phyloP scores from a whole-genome alignment of 2,888 invertebrate species.

The Branchinecta sandiegonensis region DNA sequence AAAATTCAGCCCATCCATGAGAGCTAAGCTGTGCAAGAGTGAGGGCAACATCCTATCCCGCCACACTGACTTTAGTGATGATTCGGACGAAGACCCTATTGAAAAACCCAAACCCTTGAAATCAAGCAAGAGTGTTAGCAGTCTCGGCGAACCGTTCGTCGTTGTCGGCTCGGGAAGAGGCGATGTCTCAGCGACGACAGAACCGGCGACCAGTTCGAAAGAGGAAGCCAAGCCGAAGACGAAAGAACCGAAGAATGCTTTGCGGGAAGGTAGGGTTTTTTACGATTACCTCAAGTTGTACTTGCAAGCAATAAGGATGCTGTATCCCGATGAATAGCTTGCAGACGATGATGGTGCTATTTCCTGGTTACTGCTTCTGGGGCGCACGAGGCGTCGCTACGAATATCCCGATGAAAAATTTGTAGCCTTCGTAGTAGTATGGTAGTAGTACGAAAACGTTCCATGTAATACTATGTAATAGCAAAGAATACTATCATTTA shows the following conservation, averaged over 20 bases:
- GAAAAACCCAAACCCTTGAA: slow-evolving; percentile 39
- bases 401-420: too few species aligned
- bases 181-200: slow-evolving; percentile 27
- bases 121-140: slow-evolving; percentile 77
- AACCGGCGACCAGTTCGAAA: slow-evolving; percentile 26
- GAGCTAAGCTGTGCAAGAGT: slow-evolving; percentile 36
- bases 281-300: neutral
- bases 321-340: too few species aligned
- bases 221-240: slow-evolving; percentile 29
- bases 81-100: neutral
- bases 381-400: too few species aligned
- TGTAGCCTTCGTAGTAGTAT: too few species aligned
- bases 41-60: slow-evolving; percentile 36
- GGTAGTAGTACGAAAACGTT: too few species aligned
- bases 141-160: slow-evolving; percentile 77
- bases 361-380: too few species aligned
- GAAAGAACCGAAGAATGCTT: slow-evolving; percentile 36
- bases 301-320: too few species aligned
- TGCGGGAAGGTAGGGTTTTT: slow-evolving; percentile 35
- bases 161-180: slow-evolving; percentile 46
- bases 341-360: too few species aligned
- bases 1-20: neutral
- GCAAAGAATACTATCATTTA: too few species aligned
- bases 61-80: neutral
- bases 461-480: too few species aligned